Evolutionary conservation across 2,797 vertebrate genomes (phyloP).

Genomic region (Sebastes miniatus): DNA sequence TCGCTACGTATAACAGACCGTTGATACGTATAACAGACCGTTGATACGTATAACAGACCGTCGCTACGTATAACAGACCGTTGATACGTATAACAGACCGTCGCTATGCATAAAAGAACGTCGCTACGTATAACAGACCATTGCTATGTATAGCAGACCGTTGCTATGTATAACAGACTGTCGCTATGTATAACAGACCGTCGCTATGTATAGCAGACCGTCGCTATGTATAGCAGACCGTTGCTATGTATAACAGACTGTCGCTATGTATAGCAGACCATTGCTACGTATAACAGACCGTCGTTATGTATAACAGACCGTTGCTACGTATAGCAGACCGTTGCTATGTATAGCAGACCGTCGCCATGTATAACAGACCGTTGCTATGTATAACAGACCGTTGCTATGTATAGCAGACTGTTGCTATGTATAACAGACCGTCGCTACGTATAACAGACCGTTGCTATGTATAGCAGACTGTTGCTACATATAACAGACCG

Average conservation of each 20-base stretch:
- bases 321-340: accelerated
- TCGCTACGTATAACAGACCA: accelerated
- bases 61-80: accelerated
- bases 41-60: accelerated
- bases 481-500: too few relatives aligned
- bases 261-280: accelerated
- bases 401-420: accelerated
- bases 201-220: accelerated
- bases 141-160: accelerated
- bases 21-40: accelerated
- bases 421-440: too few relatives aligned
- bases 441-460: too few relatives aligned
- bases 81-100: accelerated
- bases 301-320: accelerated
- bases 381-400: accelerated
- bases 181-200: too few relatives aligned
- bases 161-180: too few relatives aligned
- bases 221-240: accelerated
- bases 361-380: accelerated
- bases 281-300: too few relatives aligned
- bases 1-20: too few relatives aligned
- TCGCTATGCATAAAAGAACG: accelerated
- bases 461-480: too few relatives aligned
- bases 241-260: too few relatives aligned
- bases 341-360: too few relatives aligned